These are phyloP conservation scores for Pyrochroa serraticornis DNA, from an alignment of 2,888 invertebrate genomes.

Conservation along the genomic window DNA sequence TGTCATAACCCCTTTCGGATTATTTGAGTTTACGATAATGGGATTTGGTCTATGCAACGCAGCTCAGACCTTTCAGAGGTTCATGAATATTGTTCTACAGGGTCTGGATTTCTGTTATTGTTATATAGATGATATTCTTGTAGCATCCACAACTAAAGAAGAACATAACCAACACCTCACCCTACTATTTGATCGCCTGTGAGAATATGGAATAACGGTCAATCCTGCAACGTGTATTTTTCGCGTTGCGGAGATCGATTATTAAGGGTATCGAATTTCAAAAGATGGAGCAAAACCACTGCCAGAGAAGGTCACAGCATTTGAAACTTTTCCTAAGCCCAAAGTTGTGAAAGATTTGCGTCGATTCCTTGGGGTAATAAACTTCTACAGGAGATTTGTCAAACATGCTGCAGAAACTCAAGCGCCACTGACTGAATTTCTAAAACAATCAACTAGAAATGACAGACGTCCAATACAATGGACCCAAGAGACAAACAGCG, in stretches of 20 bases:
- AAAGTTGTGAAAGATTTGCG: neutral
- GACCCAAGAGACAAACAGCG: neutral
- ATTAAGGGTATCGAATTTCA: neutral
- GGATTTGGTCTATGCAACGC: conserved; percentile 54
- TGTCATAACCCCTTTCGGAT: conserved; percentile 37
- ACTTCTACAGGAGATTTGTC: neutral
- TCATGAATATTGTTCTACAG: conserved; percentile 45
- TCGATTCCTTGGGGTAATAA: neutral
- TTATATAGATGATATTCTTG: conserved; percentile 50
- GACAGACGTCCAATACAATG: neutral
- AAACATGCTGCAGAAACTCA: neutral
- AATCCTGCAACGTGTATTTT: too few relatives aligned
- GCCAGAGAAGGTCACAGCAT: neutral
- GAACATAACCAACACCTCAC: too few relatives aligned
- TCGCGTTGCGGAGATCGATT: too few relatives aligned
- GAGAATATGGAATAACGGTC: too few relatives aligned
- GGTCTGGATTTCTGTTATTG: conserved; percentile 44
- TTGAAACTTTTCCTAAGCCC: neutral
- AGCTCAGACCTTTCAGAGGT: conserved; percentile 53
- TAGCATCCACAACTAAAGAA: too few relatives aligned
- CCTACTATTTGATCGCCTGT: too few relatives aligned
- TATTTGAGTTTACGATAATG: conserved; percentile 46
- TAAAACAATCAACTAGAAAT: neutral
- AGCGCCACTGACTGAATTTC: neutral
- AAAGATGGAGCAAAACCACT: neutral